Base-by-base conservation (phyloP, 30 jellyfish, hydroid and myxozoan genomes). In the Hydractinia symbiolongicarpus region DNA sequence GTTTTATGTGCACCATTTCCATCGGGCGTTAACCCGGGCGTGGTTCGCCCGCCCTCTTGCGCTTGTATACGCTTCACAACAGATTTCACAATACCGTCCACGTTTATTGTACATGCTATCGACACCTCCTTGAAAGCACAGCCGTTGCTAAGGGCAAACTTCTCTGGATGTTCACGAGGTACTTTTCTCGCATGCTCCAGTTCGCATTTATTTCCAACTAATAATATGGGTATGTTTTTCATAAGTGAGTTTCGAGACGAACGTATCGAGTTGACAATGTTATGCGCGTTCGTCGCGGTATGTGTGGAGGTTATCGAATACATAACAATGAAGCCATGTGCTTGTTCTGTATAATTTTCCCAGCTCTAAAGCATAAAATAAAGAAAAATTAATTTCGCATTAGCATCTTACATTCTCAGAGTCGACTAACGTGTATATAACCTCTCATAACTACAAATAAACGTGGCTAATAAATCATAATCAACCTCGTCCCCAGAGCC, bases 311-410 rank as follows among this genome's bases (percentile, higher is more conserved):
- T 85, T 9, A 81, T 73, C 6, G 95, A 80, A 73, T 85, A 89
- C 82, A 89, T 87, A 20, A 89, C 91, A 52, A 88, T 78, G 76
- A 84, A 89, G 53, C 89, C 97, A 75, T 89, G 93, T 7, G 97
- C 97, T 53, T 88, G 74, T 4, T 89, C 97, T 44, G 88, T 83
- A 57, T 66, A 89, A 54, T 69, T 16, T 4, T 84, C 94, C 95
- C 95, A 89, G 4, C 74, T 84, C 97, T 89, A 80, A 14, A 64
- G 67, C 21, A 53, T 30, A 58, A 53, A 55, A 7, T 14, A 79
- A 9, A 50, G 56, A 67, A 55, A 20, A 50, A 9, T 20, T 13
- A 1, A 50, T 20, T 4, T 8, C 49, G 8, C 19, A 5, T 56
- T n/a, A 30, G 44, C 44, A 30, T 30, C 44, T 30, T 30, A 30